Evolutionary conservation across 2,888 invertebrate species (phyloP).

Genomic region (Luffia ferchaultella): DNA sequence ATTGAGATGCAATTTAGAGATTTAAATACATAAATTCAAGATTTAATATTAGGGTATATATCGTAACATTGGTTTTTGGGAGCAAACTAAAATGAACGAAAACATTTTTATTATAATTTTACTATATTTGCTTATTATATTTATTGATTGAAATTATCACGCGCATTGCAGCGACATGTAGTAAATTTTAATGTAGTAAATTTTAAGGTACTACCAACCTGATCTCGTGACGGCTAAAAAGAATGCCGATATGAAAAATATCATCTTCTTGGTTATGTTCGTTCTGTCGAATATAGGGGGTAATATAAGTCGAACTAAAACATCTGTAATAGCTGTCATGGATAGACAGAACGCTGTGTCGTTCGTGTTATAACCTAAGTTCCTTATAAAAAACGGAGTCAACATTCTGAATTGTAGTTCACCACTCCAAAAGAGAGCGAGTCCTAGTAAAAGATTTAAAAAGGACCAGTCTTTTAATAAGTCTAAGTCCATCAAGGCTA

Average conservation of each 20-base stretch:
- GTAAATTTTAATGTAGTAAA: too few relatives aligned
- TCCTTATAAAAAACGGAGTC: conserved; percentile 72
- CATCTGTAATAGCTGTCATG: conserved; percentile 78
- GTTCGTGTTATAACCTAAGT: conserved; percentile 68
- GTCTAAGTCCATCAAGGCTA: conserved; percentile 75
- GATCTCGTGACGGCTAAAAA: conserved; percentile 77
- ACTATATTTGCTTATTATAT: too few relatives aligned
- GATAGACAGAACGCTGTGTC: conserved; percentile 79
- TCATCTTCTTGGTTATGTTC: conserved; percentile 72
- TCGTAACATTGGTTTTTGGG: too few relatives aligned
- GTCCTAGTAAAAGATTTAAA: conserved; percentile 75
- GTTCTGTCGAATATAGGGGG: conserved; percentile 79
- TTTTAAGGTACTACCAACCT: too few relatives aligned
- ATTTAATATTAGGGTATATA: too few relatives aligned
- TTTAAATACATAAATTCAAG: too few relatives aligned
- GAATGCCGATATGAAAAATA: conserved; percentile 76
- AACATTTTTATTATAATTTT: too few relatives aligned
- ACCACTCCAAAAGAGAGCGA: conserved; percentile 78
- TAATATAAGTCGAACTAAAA: conserved; percentile 74
- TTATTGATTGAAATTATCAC: too few relatives aligned
- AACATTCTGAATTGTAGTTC: conserved; percentile 80
- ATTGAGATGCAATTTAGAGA: too few relatives aligned
- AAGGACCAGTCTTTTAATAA: conserved; percentile 76
- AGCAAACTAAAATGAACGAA: too few relatives aligned
- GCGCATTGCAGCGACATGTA: too few relatives aligned